Percentiles rank a stretch among this genome's conserved stretches.
phyloP scores from a whole-genome alignment of 2,797 vertebrate genomes.

The Chiroxiphia lanceolata region DNA sequence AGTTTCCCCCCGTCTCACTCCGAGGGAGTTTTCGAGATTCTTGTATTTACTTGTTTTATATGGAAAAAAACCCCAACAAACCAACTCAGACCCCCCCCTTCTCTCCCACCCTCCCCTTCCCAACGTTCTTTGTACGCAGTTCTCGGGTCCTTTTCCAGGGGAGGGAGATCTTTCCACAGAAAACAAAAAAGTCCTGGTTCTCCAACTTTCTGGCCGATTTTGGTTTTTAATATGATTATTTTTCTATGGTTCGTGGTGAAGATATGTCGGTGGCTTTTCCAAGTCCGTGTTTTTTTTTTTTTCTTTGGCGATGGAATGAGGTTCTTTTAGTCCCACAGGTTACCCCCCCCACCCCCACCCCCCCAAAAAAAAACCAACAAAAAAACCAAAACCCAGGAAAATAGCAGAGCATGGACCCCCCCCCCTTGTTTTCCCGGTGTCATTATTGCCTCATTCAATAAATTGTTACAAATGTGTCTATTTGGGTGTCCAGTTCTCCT shows the following conservation, averaged over 20 bases:
- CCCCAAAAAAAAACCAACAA: neutral
- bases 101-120: neutral
- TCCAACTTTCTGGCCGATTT: neutral
- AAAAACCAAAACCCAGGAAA: constrained; percentile 45
- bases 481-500: fast-evolving
- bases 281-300: constrained; percentile 36
- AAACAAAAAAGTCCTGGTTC: constrained; percentile 59
- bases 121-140: constrained; percentile 68
- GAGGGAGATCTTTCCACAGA: constrained; percentile 56
- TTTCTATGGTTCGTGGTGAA: constrained; percentile 73
- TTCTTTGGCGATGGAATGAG: constrained; percentile 60
- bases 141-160: constrained; percentile 48
- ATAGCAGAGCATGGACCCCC: constrained; percentile 74
- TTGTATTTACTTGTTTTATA: constrained; percentile 78
- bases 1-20: constrained; percentile 66
- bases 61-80: neutral
- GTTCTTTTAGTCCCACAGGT: constrained; percentile 58
- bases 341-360: neutral
- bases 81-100: no score
- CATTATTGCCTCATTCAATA: constrained; percentile 77
- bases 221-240: constrained; percentile 59
- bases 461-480: constrained; percentile 73
- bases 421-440: constrained; percentile 64
- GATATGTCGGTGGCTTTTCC: constrained; percentile 67
- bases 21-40: constrained; percentile 59